A percentile compares a stretch with the other conserved stretches of the same genome.
Conservation (phyloP, 1,140 invertebrate species). For the Diuraphis noxia region DNA sequence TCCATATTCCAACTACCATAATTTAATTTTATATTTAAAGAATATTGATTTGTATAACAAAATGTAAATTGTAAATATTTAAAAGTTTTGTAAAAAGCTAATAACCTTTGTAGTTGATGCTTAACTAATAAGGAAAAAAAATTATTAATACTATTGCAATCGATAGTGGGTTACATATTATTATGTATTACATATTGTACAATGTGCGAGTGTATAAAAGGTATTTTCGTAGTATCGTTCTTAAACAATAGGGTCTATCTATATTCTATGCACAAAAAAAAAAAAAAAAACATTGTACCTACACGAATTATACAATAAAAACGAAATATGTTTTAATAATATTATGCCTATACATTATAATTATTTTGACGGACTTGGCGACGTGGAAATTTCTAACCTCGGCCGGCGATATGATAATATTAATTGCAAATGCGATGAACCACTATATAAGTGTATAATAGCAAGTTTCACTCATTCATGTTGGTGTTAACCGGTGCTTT, state of each 20-base stretch:
- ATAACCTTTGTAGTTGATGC: too few relatives aligned
- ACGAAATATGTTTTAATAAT: background rate
- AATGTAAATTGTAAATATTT: too few relatives aligned
- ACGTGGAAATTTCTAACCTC: background rate
- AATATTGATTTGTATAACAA: too few relatives aligned
- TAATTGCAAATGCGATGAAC: background rate
- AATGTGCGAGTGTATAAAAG: too few relatives aligned
- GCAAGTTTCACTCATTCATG: background rate
- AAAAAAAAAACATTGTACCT: background rate
- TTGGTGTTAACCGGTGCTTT: constrained; percentile 20
- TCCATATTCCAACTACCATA: too few relatives aligned
- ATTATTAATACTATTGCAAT: too few relatives aligned
- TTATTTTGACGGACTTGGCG: background rate
- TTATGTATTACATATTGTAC: too few relatives aligned
- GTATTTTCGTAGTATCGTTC: background rate
- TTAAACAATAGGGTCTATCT: too few relatives aligned
- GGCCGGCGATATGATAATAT: background rate
- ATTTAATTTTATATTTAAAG: too few relatives aligned
- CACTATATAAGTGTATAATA: background rate
- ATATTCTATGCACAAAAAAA: too few relatives aligned
- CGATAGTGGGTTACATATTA: background rate
- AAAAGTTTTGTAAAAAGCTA: too few relatives aligned
- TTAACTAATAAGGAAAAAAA: too few relatives aligned
- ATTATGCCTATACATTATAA: background rate
- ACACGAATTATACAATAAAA: background rate